Conservation (phyloP, 2,888 invertebrate genomes). For the Monoplex corrugatus region DNA sequence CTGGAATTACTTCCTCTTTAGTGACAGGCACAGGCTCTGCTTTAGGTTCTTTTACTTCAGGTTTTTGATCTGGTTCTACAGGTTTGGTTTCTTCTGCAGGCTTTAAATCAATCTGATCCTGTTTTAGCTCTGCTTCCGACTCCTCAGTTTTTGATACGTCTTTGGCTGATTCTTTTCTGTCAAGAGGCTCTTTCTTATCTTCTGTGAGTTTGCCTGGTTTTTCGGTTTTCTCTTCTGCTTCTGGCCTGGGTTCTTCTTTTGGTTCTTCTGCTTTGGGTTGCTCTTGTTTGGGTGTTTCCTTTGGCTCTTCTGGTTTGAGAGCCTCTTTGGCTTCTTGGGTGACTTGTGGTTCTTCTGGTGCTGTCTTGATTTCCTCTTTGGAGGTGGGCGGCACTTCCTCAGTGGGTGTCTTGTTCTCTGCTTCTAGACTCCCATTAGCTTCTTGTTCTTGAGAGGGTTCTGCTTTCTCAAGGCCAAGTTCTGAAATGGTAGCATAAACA, state of each 20-base stretch:
- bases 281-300: background rate
- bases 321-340: conserved; percentile 28
- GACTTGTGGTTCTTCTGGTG: conserved; percentile 22
- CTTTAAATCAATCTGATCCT: conserved; percentile 26
- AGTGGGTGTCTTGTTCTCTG: conserved; percentile 16
- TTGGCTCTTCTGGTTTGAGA: conserved; percentile 16
- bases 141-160: conserved; percentile 38
- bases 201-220: background rate
- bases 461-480: conserved; percentile 45
- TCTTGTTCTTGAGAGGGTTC: conserved; percentile 29
- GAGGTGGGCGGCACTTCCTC: background rate
- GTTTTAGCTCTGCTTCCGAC: conserved; percentile 44
- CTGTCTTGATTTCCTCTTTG: conserved; percentile 17
- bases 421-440: conserved; percentile 10
- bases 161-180: conserved; percentile 49
- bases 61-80: conserved; percentile 32
- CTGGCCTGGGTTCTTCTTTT: background rate
- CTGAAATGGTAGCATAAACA: conserved; percentile 30
- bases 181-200: background rate
- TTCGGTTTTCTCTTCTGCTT: background rate
- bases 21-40: conserved; percentile 24
- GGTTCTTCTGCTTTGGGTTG: conserved; percentile 30
- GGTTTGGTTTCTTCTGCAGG: conserved; percentile 24
- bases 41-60: no score
- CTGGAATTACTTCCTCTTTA: background rate